Base-by-base conservation (phyloP, 2,113 vertebrate genomes). In the Leucopsar rothschildi region DNA sequence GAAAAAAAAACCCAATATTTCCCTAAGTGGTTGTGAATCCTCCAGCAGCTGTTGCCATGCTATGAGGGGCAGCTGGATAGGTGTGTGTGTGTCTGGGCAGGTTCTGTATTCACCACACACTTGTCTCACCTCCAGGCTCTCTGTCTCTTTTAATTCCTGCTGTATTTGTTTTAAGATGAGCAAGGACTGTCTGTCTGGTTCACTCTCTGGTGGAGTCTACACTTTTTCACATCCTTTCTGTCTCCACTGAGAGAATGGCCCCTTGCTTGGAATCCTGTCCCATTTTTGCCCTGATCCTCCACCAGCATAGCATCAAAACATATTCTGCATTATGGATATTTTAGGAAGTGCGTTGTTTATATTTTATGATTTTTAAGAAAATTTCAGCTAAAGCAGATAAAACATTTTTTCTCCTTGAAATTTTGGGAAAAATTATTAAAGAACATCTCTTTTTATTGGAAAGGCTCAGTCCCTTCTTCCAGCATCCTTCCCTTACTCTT, bases 41-140 rank as follows among this genome's bases (percentile, higher is more conserved):
- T 39, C 11, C 47, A 81, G 47, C 25, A 80, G 33, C 12, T 75
- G 20, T 50, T 37, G 21, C 35, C 8, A 2, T 0, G 0, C 49
- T 76, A 0, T 56, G 52, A 84, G 39, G 23, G 52, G 40, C 61
- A 68, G 52, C 33, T 42, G 77, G 14, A 6, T 4, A 22, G 22
- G 23, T 40, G 13, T 28, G 24, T 55, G 27, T 73, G 27, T 63
- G 47, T 49, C 44, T 68, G 69, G 45, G 44, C 17, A 53, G 25
- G 4, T 24, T 45, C 28, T 60, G 33, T 44, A 2, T 22, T 63
- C 14, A 25, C 53, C 53, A 1, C 9, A 12, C 27, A 27, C n/a
- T 37, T 61, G 12, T 20, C 20, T 72, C 21, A 37, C 16, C 31
- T 60, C n/a, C 29, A 73, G 14, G 17, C 47, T n/a, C 49, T 44